These are phyloP conservation scores for Charaxes varanes DNA, from an alignment of 1,140 invertebrate genomes.

Conservation along the genomic window DNA sequence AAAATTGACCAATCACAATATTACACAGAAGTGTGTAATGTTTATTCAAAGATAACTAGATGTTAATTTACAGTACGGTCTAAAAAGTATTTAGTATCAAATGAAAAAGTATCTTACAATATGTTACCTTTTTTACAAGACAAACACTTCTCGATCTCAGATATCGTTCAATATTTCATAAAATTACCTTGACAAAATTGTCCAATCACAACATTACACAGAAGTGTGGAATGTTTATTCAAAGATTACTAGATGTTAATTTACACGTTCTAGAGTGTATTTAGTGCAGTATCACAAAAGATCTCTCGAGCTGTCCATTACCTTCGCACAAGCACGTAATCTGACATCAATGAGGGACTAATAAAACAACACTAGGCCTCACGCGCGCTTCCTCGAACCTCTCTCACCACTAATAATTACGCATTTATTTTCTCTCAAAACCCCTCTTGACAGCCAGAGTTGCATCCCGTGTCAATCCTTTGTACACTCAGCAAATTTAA, in stretches of 20 bases:
- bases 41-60: too few species aligned
- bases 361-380: slow-evolving; percentile 32
- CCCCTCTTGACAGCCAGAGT: slow-evolving; percentile 37
- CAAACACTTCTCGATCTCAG: too few species aligned
- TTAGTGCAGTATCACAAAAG: not conserved
- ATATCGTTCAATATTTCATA: too few species aligned
- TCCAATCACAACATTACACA: too few species aligned
- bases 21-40: too few species aligned
- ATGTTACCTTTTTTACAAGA: too few species aligned
- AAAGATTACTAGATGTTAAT: slow-evolving; percentile 5
- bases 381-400: slow-evolving; percentile 32
- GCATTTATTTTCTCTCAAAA: slow-evolving; percentile 49
- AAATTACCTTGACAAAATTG: slow-evolving; percentile 1
- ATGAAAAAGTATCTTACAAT: too few species aligned
- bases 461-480: slow-evolving; percentile 47
- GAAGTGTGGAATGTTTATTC: slow-evolving; percentile 2
- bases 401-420: slow-evolving; percentile 37
- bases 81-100: not conserved
- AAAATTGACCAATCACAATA: too few species aligned
- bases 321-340: slow-evolving; percentile 11
- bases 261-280: slow-evolving; percentile 3
- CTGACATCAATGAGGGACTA: slow-evolving; percentile 23
- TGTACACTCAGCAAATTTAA: slow-evolving; percentile 23
- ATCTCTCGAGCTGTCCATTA: slow-evolving; percentile 1
- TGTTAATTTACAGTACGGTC: too few species aligned